phyloP scores from a whole-genome alignment of 2,113 vertebrate species.

The Chauna torquata region DNA sequence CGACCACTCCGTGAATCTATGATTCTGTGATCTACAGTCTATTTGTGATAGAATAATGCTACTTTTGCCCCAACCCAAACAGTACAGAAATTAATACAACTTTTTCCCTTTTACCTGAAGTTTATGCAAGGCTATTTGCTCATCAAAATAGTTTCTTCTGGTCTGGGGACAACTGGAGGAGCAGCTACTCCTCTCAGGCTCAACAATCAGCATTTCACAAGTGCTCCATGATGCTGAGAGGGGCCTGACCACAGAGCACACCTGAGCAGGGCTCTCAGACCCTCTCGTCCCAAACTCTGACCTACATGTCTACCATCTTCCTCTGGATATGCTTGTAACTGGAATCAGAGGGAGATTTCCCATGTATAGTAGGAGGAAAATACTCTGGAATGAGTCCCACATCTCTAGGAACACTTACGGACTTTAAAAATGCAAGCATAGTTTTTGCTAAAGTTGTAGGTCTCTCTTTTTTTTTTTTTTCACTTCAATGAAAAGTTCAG shows the following conservation, averaged over 20 bases:
- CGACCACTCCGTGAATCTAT: neutral
- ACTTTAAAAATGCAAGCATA: neutral
- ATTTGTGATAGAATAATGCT: neutral
- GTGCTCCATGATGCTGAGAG: neutral
- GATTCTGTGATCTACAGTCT: neutral
- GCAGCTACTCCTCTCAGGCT: neutral
- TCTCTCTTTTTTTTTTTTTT: neutral
- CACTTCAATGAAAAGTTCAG: neutral
- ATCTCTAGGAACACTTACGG: neutral
- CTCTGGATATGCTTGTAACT: neutral
- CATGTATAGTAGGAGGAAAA: neutral
- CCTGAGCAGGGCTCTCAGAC: neutral
- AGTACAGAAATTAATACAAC: neutral
- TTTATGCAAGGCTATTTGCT: neutral
- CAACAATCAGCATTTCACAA: neutral
- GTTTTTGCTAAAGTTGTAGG: neutral
- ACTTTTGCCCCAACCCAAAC: neutral
- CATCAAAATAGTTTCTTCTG: neutral
- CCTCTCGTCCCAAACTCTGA: neutral
- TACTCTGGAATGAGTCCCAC: neutral
- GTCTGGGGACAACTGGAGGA: neutral
- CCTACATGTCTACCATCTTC: neutral
- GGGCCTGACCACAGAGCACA: neutral
- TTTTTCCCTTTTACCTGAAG: neutral
- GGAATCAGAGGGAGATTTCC: neutral